Conservation (phyloP, 2,797 vertebrate genomes). For the Etheostoma nigrum region DNA sequence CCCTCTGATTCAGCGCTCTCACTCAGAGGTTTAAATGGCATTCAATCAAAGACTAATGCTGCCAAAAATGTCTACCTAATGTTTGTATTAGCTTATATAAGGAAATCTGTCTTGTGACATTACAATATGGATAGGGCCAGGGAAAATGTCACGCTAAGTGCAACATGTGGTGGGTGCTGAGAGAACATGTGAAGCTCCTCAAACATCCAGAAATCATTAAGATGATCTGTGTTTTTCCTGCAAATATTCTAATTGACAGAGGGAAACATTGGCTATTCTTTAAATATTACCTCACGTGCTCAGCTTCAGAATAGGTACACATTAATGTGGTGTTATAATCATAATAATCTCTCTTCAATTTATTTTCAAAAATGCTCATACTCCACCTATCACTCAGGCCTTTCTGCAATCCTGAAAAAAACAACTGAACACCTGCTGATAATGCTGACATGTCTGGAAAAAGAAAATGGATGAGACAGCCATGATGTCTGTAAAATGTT, state of each 20-base stretch:
- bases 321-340: constrained; percentile 41
- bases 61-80: constrained; percentile 57
- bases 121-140: constrained; percentile 39
- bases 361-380: constrained; percentile 41
- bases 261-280: constrained; percentile 49
- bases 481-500: constrained; percentile 39
- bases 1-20: constrained; percentile 63
- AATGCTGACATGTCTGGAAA: not conserved
- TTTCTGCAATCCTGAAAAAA: constrained; percentile 11
- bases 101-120: constrained; percentile 62
- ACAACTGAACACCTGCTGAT: constrained; percentile 23
- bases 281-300: constrained; percentile 41
- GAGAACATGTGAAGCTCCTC: constrained; percentile 25
- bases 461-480: constrained; percentile 28
- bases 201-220: constrained; percentile 49
- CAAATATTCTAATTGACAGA: constrained; percentile 58
- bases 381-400: constrained; percentile 23
- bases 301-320: constrained; percentile 22
- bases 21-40: constrained; percentile 67
- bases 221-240: constrained; percentile 14
- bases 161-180: constrained; percentile 28
- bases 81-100: constrained; percentile 70
- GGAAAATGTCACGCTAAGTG: constrained; percentile 43
- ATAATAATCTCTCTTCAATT: constrained; percentile 39
- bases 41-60: constrained; percentile 68